Percentiles rank a stretch among this genome's conserved stretches.
These are phyloP conservation scores for Petrocephalus sullivani DNA, from an alignment of 2,797 vertebrate species.

Conservation along the genomic window DNA sequence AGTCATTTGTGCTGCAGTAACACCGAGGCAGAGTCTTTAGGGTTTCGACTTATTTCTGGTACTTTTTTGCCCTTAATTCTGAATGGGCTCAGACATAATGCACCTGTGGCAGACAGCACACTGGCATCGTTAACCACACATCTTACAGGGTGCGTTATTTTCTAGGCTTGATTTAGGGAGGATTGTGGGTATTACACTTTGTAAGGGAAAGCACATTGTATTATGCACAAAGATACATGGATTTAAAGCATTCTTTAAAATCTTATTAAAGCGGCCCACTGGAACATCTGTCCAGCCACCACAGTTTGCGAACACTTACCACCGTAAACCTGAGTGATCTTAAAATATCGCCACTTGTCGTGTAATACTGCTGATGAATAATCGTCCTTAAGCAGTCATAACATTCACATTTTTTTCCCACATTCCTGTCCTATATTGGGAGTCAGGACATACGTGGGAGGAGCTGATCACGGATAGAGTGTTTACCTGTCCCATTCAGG, in stretches of 20 bases:
- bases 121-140: not conserved
- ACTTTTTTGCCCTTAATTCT: not conserved
- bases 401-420: not conserved
- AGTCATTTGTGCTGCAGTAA: constrained; percentile 5
- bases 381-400: not conserved
- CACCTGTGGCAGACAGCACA: not conserved
- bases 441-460: not conserved
- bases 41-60: not conserved
- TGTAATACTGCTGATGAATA: not conserved
- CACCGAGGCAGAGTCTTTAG: not conserved
- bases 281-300: not conserved
- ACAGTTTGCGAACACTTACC: not conserved
- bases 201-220: not conserved
- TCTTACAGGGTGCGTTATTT: not conserved
- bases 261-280: not conserved
- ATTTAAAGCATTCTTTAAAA: not conserved
- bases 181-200: not conserved
- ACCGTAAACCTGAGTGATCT: not conserved
- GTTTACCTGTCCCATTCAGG: not conserved
- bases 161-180: not conserved
- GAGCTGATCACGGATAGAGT: not conserved
- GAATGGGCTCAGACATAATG: not conserved
- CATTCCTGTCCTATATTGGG: not conserved
- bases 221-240: not conserved
- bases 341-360: not conserved